Evolutionary conservation across 1,140 invertebrate species (phyloP).

Genomic region (Phortica variegata): DNA sequence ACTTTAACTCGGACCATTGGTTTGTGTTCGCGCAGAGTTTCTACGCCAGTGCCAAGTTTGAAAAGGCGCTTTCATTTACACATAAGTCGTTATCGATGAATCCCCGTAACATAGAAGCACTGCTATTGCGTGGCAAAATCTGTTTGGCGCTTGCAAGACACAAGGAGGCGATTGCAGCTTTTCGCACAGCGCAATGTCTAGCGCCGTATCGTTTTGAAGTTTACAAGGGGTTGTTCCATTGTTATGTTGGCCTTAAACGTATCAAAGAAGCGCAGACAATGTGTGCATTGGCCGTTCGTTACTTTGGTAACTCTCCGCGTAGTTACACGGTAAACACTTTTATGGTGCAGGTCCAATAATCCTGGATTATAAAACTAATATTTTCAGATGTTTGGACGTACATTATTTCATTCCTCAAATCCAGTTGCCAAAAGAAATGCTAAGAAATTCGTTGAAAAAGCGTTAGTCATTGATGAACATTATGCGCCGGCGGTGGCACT

Average conservation of each 20-base stretch:
- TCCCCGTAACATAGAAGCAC: constrained; percentile 67
- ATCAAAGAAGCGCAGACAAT: constrained; percentile 40
- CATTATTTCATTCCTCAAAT: constrained; percentile 24
- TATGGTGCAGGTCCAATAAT: not conserved
- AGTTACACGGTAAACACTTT: constrained; percentile 28
- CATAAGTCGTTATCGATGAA: constrained; percentile 61
- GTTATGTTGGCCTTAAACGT: constrained; percentile 37
- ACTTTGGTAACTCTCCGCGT: constrained; percentile 37
- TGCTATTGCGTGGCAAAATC: constrained; percentile 69
- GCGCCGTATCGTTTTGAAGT: constrained; percentile 58
- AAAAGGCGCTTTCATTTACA: constrained; percentile 64
- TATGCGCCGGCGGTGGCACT: constrained; percentile 39
- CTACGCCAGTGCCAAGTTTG: constrained; percentile 60
- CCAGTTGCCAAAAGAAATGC: constrained; percentile 26
- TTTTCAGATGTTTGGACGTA: constrained; percentile 37
- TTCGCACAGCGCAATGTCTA: constrained; percentile 67
- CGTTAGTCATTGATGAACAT: constrained; percentile 40
- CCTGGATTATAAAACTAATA: not conserved
- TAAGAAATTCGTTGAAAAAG: constrained; percentile 35
- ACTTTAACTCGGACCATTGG: constrained; percentile 64
- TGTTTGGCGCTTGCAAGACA: constrained; percentile 69
- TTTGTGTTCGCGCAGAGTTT: constrained; percentile 67
- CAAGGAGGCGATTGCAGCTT: constrained; percentile 67
- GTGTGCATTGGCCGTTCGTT: constrained; percentile 30
- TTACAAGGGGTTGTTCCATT: constrained; percentile 39